Percentiles rank a stretch among this genome's conserved stretches.
phyloP scores from a whole-genome alignment of 2,113 vertebrate genomes.

The Elachura formosa region DNA sequence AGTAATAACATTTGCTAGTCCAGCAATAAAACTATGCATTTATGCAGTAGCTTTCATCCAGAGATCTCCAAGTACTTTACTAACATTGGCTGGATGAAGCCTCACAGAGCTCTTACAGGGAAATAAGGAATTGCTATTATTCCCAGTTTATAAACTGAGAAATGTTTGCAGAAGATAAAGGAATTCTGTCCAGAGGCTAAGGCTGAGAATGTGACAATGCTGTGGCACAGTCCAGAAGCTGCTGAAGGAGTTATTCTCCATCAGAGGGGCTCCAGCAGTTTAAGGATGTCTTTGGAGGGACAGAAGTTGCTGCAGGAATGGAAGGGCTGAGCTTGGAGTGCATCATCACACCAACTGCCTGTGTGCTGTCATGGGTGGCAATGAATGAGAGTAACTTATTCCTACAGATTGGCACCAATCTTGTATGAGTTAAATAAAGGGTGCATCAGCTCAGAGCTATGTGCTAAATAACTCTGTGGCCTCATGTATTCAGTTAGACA shows the following conservation, averaged over 20 bases:
- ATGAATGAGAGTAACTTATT: background rate
- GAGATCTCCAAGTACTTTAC: constrained; percentile 8
- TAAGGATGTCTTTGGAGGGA: background rate
- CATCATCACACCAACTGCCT: background rate
- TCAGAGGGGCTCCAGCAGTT: background rate
- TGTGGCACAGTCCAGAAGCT: background rate
- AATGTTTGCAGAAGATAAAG: background rate
- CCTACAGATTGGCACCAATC: background rate
- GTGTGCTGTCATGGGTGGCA: background rate
- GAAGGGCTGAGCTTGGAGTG: background rate
- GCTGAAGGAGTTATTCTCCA: background rate
- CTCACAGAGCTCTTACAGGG: background rate
- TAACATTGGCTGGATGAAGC: background rate
- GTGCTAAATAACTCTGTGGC: background rate
- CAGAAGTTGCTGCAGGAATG: background rate
- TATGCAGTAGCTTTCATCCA: constrained; percentile 31
- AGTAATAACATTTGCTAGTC: constrained; percentile 32
- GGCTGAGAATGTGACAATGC: background rate
- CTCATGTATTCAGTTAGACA: background rate
- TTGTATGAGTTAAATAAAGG: background rate
- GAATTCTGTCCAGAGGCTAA: background rate
- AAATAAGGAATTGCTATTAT: constrained; percentile 25
- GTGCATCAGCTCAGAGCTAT: background rate
- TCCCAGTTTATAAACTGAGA: background rate
- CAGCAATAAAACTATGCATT: constrained; percentile 30